phyloP scores from a whole-genome alignment of 2,113 vertebrate species.

The Ginglymostoma cirratum region DNA sequence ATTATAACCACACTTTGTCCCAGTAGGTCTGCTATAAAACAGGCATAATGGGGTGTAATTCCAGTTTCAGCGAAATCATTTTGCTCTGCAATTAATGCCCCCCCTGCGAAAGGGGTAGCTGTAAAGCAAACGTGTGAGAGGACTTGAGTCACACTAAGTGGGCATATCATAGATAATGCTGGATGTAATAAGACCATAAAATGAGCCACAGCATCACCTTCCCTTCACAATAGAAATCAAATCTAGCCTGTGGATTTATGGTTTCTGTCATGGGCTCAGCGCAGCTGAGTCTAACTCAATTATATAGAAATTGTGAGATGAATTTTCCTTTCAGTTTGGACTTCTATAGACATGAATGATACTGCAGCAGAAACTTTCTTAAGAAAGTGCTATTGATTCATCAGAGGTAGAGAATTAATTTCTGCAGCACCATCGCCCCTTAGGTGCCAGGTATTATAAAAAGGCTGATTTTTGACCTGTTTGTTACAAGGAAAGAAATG shows the following conservation, averaged over 20 bases:
- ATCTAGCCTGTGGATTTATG: not conserved
- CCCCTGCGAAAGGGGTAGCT: not conserved
- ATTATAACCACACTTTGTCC: not conserved
- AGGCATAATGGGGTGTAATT: not conserved
- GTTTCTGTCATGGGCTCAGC: not conserved
- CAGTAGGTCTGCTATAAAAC: not conserved
- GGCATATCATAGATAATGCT: not conserved
- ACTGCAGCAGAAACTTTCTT: not conserved
- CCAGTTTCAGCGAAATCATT: not conserved
- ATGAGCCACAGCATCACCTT: not conserved
- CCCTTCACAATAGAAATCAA: not conserved
- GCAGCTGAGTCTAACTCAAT: not conserved
- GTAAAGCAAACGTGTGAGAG: not conserved
- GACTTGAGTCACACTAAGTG: not conserved
- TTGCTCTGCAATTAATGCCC: not conserved
- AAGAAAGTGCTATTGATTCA: not conserved
- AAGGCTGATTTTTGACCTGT: not conserved
- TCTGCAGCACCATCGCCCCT: not conserved
- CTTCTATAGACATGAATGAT: not conserved
- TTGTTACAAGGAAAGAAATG: not conserved
- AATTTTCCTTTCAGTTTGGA: not conserved
- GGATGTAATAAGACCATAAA: not conserved
- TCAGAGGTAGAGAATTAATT: not conserved
- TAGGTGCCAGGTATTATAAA: not conserved
- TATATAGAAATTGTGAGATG: not conserved